phyloP scores from a whole-genome alignment of 2,888 invertebrate genomes.

The Cantharis lateralis region DNA sequence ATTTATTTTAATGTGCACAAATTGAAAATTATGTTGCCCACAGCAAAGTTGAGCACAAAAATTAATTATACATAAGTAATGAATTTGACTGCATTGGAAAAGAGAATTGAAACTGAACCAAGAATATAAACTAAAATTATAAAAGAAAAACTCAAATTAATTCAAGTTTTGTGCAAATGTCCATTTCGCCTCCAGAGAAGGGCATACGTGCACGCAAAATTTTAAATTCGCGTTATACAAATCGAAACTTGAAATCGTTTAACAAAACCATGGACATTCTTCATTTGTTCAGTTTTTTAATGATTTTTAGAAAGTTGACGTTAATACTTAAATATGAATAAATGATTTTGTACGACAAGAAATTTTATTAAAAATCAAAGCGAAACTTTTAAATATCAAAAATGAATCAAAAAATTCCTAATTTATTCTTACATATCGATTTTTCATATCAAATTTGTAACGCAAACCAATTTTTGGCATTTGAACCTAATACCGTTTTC shows the following conservation, averaged over 20 bases:
- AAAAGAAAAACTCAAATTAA: neutral
- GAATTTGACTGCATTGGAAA: neutral
- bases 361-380: neutral
- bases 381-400: neutral
- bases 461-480: neutral
- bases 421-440: slow-evolving; percentile 4
- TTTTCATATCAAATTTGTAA: slow-evolving; percentile 3
- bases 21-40: neutral
- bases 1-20: neutral
- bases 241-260: neutral
- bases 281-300: neutral
- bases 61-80: neutral
- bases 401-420: neutral
- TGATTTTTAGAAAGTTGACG: neutral
- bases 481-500: neutral
- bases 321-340: neutral
- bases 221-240: neutral
- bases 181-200: neutral
- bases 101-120: neutral
- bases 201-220: neutral
- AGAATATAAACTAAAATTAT: neutral
- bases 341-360: neutral
- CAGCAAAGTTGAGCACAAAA: neutral
- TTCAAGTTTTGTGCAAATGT: neutral
- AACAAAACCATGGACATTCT: neutral